Conservation (phyloP, 2,113 vertebrate species). For the Morone chrysops region DNA sequence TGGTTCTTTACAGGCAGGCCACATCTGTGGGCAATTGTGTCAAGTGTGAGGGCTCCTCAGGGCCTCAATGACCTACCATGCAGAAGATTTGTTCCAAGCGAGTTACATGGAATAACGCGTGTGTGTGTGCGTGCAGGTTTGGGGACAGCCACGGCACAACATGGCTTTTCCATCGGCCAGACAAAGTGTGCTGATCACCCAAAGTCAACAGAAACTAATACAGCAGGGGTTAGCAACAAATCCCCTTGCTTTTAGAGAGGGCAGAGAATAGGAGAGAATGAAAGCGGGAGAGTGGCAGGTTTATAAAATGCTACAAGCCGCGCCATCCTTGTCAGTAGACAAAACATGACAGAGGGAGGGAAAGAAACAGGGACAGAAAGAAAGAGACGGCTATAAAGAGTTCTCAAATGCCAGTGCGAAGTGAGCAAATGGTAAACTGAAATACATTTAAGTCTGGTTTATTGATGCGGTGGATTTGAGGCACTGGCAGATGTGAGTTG, state of each 20-base stretch:
- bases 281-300: constrained; percentile 42
- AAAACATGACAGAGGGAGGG: constrained; percentile 37
- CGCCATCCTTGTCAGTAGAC: constrained; percentile 38
- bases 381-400: constrained; percentile 33
- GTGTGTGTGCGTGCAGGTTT: constrained; percentile 25
- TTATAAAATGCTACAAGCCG: constrained; percentile 48
- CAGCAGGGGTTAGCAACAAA: constrained; percentile 51
- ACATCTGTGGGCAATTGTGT: constrained; percentile 49
- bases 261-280: constrained; percentile 12
- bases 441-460: constrained; percentile 68
- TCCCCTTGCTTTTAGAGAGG: constrained; percentile 59
- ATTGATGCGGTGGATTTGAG: constrained; percentile 74
- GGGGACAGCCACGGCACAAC: constrained; percentile 21
- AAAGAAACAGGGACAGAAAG: constrained; percentile 26
- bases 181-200: constrained; percentile 42
- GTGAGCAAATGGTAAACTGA: constrained; percentile 62
- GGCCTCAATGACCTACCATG: constrained; percentile 54
- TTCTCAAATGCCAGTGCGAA: constrained; percentile 44
- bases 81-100: constrained; percentile 55
- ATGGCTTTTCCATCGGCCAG: constrained; percentile 51
- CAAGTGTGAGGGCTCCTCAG: constrained; percentile 57
- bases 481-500: constrained; percentile 55
- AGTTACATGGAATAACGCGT: background rate
- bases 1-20: constrained; percentile 41
- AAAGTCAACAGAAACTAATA: constrained; percentile 68